These are phyloP conservation scores for Allophyes oxyacanthae DNA, from an alignment of 2,888 invertebrate species.

Conservation along the genomic window DNA sequence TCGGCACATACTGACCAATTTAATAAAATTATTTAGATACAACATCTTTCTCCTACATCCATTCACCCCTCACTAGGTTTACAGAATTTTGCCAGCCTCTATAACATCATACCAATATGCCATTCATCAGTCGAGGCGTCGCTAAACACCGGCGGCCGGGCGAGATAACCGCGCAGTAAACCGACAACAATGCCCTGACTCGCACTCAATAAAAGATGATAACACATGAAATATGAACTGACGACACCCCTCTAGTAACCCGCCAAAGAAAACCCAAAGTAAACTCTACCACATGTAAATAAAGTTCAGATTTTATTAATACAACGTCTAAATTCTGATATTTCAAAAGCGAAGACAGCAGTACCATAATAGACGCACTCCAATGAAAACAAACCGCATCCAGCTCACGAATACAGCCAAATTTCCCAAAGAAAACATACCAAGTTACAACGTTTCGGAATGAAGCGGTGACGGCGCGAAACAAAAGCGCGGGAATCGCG, in stretches of 20 bases:
- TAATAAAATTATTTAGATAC: constrained; percentile 15
- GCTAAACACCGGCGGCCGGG: constrained; percentile 84
- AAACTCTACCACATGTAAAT: constrained; percentile 43
- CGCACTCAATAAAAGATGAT: constrained; percentile 90
- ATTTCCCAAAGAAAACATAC: constrained; percentile 83
- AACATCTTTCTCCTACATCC: constrained; percentile 14
- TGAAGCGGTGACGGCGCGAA: constrained; percentile 79
- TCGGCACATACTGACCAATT: constrained; percentile 1
- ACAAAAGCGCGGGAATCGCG: constrained; percentile 88
- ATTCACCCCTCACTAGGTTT: constrained; percentile 23
- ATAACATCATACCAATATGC: constrained; percentile 73
- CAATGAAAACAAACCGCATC: constrained; percentile 86
- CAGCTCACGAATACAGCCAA: constrained; percentile 82
- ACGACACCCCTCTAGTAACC: constrained; percentile 76
- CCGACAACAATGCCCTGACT: constrained; percentile 87
- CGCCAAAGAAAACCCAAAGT: constrained; percentile 50
- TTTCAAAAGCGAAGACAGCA: constrained; percentile 61
- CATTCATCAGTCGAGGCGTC: constrained; percentile 83
- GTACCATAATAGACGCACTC: constrained; percentile 81
- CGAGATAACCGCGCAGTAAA: constrained; percentile 86
- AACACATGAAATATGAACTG: constrained; percentile 89
- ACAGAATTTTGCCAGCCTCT: constrained; percentile 31
- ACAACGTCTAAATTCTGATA: constrained; percentile 62
- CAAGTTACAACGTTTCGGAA: constrained; percentile 87
- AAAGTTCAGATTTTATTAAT: constrained; percentile 53